phyloP scores from a whole-genome alignment of 2,113 vertebrate genomes.

The Corvus hawaiiensis region DNA sequence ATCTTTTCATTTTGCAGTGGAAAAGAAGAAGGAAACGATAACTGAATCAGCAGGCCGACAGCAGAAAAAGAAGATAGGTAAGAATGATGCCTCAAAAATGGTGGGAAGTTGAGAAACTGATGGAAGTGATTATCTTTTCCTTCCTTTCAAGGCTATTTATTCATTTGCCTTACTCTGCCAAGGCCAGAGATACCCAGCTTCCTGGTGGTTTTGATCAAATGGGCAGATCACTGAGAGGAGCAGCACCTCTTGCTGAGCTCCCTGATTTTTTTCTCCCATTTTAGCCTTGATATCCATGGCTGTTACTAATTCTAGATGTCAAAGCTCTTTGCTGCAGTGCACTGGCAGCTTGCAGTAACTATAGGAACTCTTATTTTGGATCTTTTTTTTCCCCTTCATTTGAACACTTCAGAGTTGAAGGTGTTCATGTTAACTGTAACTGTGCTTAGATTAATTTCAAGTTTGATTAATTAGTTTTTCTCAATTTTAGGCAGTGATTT shows the following conservation, averaged over 20 bases:
- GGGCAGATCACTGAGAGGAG: background rate
- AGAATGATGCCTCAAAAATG: background rate
- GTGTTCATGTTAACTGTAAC: background rate
- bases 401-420: background rate
- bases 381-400: background rate
- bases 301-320: background rate
- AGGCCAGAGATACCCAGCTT: background rate
- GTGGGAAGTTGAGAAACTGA: background rate
- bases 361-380: background rate
- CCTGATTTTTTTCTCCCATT: background rate
- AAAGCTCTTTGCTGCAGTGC: background rate
- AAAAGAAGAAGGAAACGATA: conserved; percentile 98
- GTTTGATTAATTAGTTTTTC: background rate
- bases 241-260: background rate
- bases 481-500: background rate
- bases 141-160: background rate
- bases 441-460: background rate
- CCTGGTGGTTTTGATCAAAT: background rate
- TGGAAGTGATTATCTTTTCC: background rate
- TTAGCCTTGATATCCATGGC: background rate
- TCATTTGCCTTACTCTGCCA: background rate
- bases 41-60: conserved; percentile 95
- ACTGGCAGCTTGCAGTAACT: background rate
- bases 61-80: conserved; percentile 98
- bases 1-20: conserved; percentile 76